Evolutionary conservation across 2,888 invertebrate genomes (phyloP).

Genomic region (Watsonalla binaria): DNA sequence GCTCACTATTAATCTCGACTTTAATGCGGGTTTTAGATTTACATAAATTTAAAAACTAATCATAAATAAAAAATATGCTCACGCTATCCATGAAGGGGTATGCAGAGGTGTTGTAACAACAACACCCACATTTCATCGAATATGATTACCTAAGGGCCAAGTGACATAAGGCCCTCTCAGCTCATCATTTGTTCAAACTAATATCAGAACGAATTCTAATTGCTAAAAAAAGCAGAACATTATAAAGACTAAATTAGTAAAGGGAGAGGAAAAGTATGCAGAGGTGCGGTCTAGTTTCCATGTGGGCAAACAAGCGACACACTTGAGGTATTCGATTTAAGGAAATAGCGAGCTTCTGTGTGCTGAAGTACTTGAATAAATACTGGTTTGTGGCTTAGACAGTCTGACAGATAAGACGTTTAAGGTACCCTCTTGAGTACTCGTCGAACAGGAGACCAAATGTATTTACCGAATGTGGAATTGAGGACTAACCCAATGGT

Average conservation of each 20-base stretch:
- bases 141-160: no score
- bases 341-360: constrained; percentile 22
- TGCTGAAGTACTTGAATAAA: constrained; percentile 1
- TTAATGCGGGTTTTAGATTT: no score
- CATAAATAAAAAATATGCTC: no score
- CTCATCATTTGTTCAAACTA: background rate
- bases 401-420: background rate
- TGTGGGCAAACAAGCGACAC: constrained; percentile 26
- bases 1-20: no score
- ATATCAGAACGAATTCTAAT: background rate
- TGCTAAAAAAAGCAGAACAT: background rate
- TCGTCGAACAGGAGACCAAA: constrained; percentile 4
- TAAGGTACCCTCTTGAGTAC: constrained; percentile 3
- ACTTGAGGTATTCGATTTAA: constrained; percentile 29
- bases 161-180: no score
- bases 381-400: background rate
- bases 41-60: no score
- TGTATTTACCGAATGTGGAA: no score
- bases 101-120: no score
- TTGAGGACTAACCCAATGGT: no score
- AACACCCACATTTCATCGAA: no score
- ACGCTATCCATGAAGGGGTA: no score
- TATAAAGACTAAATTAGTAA: background rate
- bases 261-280: constrained; percentile 12
- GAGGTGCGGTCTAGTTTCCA: constrained; percentile 16